A percentile compares a stretch with the other conserved stretches of the same genome.
phyloP scores from a whole-genome alignment of 2,113 vertebrate genomes.

The Cairina moschata region DNA sequence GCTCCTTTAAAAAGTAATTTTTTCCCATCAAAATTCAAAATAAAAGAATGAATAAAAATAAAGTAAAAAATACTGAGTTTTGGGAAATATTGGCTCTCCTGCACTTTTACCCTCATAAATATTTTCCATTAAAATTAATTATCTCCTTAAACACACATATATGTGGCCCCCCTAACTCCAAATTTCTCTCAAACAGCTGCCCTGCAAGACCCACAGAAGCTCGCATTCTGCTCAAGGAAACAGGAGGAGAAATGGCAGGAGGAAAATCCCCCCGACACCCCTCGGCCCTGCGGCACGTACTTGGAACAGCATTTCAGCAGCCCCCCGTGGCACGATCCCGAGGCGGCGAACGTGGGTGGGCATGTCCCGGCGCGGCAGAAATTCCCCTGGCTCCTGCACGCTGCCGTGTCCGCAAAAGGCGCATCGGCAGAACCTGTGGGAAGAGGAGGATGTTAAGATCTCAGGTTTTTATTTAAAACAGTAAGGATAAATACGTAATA shows the following conservation, averaged over 20 bases:
- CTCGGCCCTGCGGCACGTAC: not conserved
- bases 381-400: not conserved
- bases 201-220: accelerated
- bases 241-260: not conserved
- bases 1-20: accelerated
- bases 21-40: not conserved
- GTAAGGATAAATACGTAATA: not conserved
- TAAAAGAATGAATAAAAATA: not conserved
- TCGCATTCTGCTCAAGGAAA: not conserved
- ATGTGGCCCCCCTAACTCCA: accelerated
- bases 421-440: constrained; percentile 41
- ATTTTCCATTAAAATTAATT: not conserved
- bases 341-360: not conserved
- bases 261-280: not conserved
- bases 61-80: not conserved
- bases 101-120: not conserved
- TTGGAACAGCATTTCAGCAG: not conserved
- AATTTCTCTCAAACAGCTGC: not conserved
- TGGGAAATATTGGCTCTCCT: not conserved
- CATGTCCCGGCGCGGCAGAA: not conserved
- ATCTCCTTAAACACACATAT: not conserved
- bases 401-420: not conserved
- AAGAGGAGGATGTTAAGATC: not conserved
- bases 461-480: not conserved
- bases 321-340: not conserved